phyloP scores from a whole-genome alignment of 1,140 invertebrate species.

The Probaryconus sp. region DNA sequence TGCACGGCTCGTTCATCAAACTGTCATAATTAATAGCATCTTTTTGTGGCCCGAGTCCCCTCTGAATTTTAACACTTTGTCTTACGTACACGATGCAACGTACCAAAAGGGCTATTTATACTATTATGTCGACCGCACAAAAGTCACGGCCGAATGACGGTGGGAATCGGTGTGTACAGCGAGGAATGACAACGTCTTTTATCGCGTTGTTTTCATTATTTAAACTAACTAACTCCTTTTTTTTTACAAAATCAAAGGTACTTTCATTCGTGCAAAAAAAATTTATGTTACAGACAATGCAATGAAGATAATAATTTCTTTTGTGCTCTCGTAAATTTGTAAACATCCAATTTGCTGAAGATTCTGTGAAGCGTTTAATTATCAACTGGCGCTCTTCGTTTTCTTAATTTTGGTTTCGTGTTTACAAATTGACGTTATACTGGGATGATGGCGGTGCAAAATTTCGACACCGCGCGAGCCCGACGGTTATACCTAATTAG shows the following conservation, averaged over 20 bases:
- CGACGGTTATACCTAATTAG: constrained; percentile 70
- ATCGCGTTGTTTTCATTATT: constrained; percentile 42
- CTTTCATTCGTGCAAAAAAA: no score
- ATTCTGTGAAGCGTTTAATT: constrained; percentile 56
- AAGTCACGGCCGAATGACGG: constrained; percentile 60
- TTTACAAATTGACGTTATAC: constrained; percentile 72
- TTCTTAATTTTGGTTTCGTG: constrained; percentile 67
- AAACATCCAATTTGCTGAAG: constrained; percentile 1
- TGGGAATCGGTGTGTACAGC: constrained; percentile 62
- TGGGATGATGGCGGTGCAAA: constrained; percentile 68
- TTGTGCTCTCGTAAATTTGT: background rate
- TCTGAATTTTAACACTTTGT: constrained; percentile 70
- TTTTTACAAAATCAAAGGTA: no score
- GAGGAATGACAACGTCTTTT: constrained; percentile 47
- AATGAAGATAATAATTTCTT: no score
- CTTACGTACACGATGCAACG: constrained; percentile 66
- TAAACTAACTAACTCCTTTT: constrained; percentile 1
- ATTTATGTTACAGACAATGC: no score
- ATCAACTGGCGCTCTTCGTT: constrained; percentile 59
- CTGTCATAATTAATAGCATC: constrained; percentile 75
- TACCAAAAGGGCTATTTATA: constrained; percentile 69
- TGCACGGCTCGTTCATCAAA: constrained; percentile 73
- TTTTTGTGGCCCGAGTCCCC: constrained; percentile 68
- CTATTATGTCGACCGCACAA: constrained; percentile 63
- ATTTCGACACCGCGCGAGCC: constrained; percentile 73